Conservation (phyloP, 2,113 vertebrate genomes). For the Lepidothrix coronata region DNA sequence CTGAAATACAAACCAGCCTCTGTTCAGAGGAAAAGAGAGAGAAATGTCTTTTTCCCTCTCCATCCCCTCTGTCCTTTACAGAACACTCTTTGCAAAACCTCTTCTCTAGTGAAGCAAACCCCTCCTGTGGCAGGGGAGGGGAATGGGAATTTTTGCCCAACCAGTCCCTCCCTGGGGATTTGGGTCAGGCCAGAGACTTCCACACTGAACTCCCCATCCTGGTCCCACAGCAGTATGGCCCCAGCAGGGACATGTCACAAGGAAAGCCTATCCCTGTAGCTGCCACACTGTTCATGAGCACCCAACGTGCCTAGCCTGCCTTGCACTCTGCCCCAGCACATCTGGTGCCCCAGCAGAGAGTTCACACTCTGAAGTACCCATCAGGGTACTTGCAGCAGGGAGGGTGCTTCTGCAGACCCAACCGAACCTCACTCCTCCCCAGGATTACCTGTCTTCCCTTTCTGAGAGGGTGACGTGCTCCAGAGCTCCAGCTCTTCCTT, state of each 20-base stretch:
- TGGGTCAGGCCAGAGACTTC: neutral
- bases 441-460: neutral
- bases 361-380: rapidly evolving
- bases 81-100: neutral
- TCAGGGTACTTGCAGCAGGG: rapidly evolving
- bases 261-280: neutral
- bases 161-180: neutral
- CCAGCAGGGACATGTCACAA: neutral
- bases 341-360: neutral
- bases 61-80: neutral
- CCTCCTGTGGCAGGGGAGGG: neutral
- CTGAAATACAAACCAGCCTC: neutral
- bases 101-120: neutral
- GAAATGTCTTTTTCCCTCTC: neutral
- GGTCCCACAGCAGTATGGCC: neutral
- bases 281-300: rapidly evolving
- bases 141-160: neutral
- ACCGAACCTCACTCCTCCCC: rapidly evolving
- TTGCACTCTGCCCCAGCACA: neutral
- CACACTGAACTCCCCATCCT: rapidly evolving
- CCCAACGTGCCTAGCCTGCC: neutral
- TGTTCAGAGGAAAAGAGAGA: neutral
- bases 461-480: neutral
- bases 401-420: neutral
- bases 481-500: neutral